Conservation (phyloP, 1,140 invertebrate genomes). For the Tribolium madens region DNA sequence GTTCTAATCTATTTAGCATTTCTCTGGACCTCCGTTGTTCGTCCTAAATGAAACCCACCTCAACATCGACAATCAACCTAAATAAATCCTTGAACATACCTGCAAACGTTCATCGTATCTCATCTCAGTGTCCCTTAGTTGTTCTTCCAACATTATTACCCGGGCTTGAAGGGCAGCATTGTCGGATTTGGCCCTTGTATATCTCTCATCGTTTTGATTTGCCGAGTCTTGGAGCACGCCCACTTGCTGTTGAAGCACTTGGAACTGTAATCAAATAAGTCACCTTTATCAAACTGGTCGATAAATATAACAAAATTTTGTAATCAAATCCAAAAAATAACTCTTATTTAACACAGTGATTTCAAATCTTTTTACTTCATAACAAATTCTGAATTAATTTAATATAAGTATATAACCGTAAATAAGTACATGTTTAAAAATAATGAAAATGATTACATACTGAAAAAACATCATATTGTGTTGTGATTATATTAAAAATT, state of each 20-base stretch:
- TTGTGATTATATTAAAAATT: too few species aligned
- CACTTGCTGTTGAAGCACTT: constrained; percentile 91
- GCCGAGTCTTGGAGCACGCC: constrained; percentile 85
- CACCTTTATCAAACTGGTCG: neutral
- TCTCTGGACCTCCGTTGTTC: constrained; percentile 89
- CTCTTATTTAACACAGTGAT: too few species aligned
- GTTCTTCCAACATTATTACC: constrained; percentile 92
- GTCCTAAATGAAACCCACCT: constrained; percentile 67
- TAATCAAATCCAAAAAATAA: too few species aligned
- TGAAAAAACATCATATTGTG: too few species aligned
- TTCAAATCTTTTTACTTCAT: too few species aligned
- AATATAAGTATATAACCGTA: too few species aligned
- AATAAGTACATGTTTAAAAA: too few species aligned
- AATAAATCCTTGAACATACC: constrained; percentile 46
- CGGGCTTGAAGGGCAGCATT: constrained; percentile 90
- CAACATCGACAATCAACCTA: neutral
- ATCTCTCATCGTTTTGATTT: constrained; percentile 86
- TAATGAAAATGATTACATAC: too few species aligned
- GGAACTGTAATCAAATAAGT: constrained; percentile 74
- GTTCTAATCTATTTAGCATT: constrained; percentile 81
- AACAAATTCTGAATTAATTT: too few species aligned
- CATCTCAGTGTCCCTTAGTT: constrained; percentile 87
- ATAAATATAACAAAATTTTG: too few species aligned
- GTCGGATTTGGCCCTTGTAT: constrained; percentile 88
- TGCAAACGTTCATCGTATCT: constrained; percentile 85